A percentile compares a stretch with the other conserved stretches of the same genome.
These are phyloP conservation scores for Drosophila meridionalis DNA, from an alignment of 2,888 invertebrate species.

Conservation along the genomic window DNA sequence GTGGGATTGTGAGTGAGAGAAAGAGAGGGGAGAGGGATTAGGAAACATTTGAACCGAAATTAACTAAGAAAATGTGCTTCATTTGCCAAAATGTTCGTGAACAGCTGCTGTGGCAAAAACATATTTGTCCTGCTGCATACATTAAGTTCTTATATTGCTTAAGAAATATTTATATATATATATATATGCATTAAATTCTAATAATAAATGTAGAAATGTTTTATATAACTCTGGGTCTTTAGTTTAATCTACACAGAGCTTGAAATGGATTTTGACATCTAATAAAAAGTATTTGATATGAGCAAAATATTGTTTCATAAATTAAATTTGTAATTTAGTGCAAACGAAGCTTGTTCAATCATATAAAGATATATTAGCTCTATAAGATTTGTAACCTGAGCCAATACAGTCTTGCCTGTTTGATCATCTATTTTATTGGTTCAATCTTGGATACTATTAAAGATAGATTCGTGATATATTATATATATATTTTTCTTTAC, in stretches of 20 bases:
- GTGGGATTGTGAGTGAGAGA: neutral
- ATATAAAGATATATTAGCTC: neutral
- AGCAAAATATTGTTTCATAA: neutral
- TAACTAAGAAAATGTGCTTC: conserved; percentile 55
- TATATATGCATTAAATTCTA: neutral
- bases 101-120: conserved; percentile 34
- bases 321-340: neutral
- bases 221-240: neutral
- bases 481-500: neutral
- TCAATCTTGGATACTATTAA: neutral
- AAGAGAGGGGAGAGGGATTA: neutral
- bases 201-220: conserved; percentile 1
- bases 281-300: neutral
- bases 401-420: neutral
- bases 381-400: neutral
- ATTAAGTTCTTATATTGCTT: neutral
- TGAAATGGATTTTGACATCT: neutral
- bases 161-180: neutral
- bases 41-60: conserved; percentile 29
- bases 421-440: neutral
- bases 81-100: conserved; percentile 54
- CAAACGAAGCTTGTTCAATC: too few species aligned
- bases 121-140: conserved; percentile 19
- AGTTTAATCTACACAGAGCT: neutral
- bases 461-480: neutral